Evolutionary conservation across 2,888 invertebrate genomes (phyloP).

Genomic region (Glyphotaelius pellucidus): DNA sequence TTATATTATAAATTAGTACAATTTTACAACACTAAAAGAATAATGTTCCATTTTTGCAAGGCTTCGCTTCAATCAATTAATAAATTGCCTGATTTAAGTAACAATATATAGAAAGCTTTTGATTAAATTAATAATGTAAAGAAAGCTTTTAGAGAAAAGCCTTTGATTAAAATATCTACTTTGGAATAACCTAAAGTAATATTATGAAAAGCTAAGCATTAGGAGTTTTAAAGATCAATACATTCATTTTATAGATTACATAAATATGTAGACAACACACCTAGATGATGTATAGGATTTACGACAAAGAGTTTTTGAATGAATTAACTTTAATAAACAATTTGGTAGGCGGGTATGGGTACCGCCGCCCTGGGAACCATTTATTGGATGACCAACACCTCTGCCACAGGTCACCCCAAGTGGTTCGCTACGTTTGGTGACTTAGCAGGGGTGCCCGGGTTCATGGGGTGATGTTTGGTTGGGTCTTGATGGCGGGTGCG

Average conservation of each 20-base stretch:
- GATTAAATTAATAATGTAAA: not conserved
- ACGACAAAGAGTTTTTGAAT: not conserved
- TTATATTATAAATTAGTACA: not conserved
- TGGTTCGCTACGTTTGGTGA: too few relatives aligned
- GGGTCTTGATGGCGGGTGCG: too few relatives aligned
- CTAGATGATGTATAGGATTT: not conserved
- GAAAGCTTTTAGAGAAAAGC: not conserved
- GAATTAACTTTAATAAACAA: not conserved
- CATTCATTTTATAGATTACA: not conserved
- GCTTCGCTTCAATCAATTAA: not conserved
- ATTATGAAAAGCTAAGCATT: constrained; percentile 2
- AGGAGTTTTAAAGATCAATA: not conserved
- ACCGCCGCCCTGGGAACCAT: too few relatives aligned
- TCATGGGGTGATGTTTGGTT: too few relatives aligned
- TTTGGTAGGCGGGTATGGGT: too few relatives aligned
- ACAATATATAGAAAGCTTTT: too few relatives aligned
- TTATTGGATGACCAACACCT: too few relatives aligned
- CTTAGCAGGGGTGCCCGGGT: too few relatives aligned
- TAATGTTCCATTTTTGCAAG: not conserved
- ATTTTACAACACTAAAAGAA: not conserved
- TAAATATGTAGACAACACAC: not conserved
- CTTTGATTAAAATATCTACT: not conserved
- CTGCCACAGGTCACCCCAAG: too few relatives aligned
- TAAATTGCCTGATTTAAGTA: not conserved
- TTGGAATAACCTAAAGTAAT: not conserved